Evolutionary conservation across 2,888 invertebrate species (phyloP).

Genomic region (Pomacea canaliculata): DNA sequence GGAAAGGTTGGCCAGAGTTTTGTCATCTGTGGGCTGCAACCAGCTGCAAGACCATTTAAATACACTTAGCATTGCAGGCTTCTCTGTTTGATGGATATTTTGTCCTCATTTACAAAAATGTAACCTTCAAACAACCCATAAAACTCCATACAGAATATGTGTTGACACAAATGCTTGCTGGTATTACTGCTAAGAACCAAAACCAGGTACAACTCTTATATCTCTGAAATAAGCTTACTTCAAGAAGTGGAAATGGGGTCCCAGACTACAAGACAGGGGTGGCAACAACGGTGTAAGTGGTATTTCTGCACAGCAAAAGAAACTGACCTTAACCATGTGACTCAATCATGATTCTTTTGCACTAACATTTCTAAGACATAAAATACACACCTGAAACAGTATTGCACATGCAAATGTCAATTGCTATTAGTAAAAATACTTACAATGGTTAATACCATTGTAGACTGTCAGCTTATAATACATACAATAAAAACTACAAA

Average conservation of each 20-base stretch:
- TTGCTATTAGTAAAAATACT: too few relatives aligned
- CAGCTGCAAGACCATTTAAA: slow-evolving; percentile 39
- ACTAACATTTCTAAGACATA: not conserved
- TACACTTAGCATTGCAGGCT: not conserved
- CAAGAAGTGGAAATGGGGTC: slow-evolving; percentile 83
- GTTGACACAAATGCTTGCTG: too few relatives aligned
- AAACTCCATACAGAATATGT: too few relatives aligned
- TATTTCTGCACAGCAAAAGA: slow-evolving; percentile 27
- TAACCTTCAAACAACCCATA: too few relatives aligned
- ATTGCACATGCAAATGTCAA: too few relatives aligned
- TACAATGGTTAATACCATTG: too few relatives aligned
- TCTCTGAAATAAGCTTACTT: slow-evolving; percentile 63
- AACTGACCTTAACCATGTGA: not conserved
- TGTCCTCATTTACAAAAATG: too few relatives aligned
- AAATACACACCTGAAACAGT: not conserved
- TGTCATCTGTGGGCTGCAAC: slow-evolving; percentile 49
- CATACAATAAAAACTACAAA: too few relatives aligned
- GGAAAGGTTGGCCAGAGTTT: slow-evolving; percentile 45
- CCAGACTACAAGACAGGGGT: slow-evolving; percentile 73
- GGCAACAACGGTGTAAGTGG: slow-evolving; percentile 8
- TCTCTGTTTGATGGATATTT: not conserved
- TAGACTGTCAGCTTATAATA: too few relatives aligned
- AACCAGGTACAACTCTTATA: too few relatives aligned
- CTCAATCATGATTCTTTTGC: not conserved
- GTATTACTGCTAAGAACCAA: too few relatives aligned